These are phyloP conservation scores for Dendrolimus kikuchii DNA, from an alignment of 1,140 invertebrate genomes.

Conservation along the genomic window DNA sequence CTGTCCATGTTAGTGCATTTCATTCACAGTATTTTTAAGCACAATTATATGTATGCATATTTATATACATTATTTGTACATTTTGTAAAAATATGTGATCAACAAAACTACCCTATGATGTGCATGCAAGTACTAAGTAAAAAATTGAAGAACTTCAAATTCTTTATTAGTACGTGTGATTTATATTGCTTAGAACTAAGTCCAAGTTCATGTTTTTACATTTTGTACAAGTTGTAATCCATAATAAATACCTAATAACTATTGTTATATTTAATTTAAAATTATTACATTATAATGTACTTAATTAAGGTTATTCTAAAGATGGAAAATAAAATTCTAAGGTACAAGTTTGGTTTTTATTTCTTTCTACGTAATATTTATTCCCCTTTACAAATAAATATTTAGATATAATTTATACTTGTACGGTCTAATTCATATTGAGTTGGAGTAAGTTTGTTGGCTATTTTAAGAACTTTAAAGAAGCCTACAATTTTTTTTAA, in stretches of 20 bases:
- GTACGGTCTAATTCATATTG: no score
- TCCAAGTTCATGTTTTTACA: no score
- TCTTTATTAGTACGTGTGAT: no score
- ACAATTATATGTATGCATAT: slow-evolving; percentile 41
- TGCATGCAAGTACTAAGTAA: no score
- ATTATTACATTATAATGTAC: slow-evolving; percentile 56
- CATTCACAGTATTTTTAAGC: slow-evolving; percentile 64
- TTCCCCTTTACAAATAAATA: no score
- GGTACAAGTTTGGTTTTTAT: slow-evolving; percentile 32
- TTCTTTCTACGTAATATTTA: slow-evolving; percentile 7
- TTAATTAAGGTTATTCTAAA: slow-evolving; percentile 65
- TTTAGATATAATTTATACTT: no score
- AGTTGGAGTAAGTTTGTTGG: no score
- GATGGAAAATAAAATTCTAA: slow-evolving; percentile 64
- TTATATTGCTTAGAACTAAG: no score
- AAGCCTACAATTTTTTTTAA: no score
- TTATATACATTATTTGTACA: slow-evolving; percentile 45
- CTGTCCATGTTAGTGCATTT: slow-evolving; percentile 67
- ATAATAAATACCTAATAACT: slow-evolving; percentile 60
- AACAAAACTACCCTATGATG: no score
- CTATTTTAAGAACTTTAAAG: no score
- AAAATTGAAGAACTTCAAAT: no score
- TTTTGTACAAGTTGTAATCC: slow-evolving; percentile 40
- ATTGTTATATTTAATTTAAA: slow-evolving; percentile 63
- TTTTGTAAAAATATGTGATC: neutral